Evolutionary conservation across 53 echinoderm and acorn worm genomes (phyloP).

Genomic region (Astropecten irregularis): DNA sequence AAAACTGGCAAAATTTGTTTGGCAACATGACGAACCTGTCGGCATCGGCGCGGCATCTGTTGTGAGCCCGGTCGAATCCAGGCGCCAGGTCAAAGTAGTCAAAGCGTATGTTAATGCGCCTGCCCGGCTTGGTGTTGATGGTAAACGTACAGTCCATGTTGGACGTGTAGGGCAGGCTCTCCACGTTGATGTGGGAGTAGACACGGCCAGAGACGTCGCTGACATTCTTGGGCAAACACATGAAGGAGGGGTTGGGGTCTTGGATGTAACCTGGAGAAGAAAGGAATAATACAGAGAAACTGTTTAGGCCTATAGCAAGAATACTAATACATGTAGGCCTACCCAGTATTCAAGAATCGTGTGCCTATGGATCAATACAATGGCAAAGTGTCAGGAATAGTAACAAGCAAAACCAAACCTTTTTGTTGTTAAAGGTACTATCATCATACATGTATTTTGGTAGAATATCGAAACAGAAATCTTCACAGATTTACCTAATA

Average conservation of each 20-base stretch:
- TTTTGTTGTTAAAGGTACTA: too few species aligned
- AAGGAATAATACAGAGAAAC: too few species aligned
- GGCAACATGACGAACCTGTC: conserved; percentile 55
- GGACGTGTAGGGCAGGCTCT: conserved; percentile 62
- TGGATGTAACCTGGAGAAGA: conserved; percentile 78
- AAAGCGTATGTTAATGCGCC: conserved; percentile 87
- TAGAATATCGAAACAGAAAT: too few species aligned
- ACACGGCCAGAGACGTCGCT: conserved; percentile 78
- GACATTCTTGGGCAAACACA: conserved; percentile 78
- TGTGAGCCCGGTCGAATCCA: conserved; percentile 59
- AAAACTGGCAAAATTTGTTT: too few species aligned
- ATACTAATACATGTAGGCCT: too few species aligned
- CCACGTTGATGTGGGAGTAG: conserved; percentile 72
- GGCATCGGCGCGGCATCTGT: conserved; percentile 42
- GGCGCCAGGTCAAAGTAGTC: conserved; percentile 86
- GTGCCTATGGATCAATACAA: too few species aligned
- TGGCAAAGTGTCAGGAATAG: too few species aligned
- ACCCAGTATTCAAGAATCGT: too few species aligned
- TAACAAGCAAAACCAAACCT: too few species aligned
- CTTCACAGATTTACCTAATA: too few species aligned
- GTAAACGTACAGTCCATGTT: conserved; percentile 83
- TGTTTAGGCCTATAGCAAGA: too few species aligned
- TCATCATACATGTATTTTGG: too few species aligned
- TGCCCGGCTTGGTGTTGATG: conserved; percentile 77
- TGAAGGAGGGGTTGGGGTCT: conserved; percentile 60